Conservation (phyloP, 1,140 invertebrate genomes). For the Vanessa tameamea region DNA sequence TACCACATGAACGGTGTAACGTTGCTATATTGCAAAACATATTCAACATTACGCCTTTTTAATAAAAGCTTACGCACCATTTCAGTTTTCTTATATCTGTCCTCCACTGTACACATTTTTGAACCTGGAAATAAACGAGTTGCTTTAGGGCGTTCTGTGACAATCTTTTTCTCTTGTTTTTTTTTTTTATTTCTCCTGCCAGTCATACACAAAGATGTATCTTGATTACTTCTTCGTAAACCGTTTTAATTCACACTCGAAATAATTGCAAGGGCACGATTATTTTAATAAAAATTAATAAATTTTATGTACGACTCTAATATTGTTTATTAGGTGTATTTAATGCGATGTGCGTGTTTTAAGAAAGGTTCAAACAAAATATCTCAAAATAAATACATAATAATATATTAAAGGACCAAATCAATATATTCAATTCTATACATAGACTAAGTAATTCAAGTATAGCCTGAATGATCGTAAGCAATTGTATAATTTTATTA, state of each 20-base stretch:
- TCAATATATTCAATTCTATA: too few species aligned
- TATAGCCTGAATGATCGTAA: too few species aligned
- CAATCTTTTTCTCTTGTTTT: constrained; percentile 1
- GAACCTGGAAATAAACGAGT: constrained; percentile 70
- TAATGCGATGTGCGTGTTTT: background rate
- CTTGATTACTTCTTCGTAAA: background rate
- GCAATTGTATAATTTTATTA: background rate
- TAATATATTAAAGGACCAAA: too few species aligned
- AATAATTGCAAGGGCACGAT: background rate
- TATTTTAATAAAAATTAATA: background rate
- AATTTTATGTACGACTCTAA: too few species aligned
- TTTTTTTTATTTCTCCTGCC: background rate
- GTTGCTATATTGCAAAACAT: constrained; percentile 69
- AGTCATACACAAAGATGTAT: background rate
- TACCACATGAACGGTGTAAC: constrained; percentile 73
- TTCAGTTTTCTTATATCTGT: constrained; percentile 70
- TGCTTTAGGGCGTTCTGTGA: constrained; percentile 9
- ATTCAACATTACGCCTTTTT: constrained; percentile 69
- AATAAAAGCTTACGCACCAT: constrained; percentile 57
- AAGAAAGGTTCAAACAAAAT: too few species aligned
- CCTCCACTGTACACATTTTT: constrained; percentile 62
- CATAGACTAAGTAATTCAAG: too few species aligned
- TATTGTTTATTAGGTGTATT: too few species aligned
- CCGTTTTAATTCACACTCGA: background rate
- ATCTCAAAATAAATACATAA: too few species aligned